Percentiles rank a stretch among this genome's conserved stretches.
Conservation (phyloP, 2,888 invertebrate genomes). For the Lepidocyrtoides sp. region DNA sequence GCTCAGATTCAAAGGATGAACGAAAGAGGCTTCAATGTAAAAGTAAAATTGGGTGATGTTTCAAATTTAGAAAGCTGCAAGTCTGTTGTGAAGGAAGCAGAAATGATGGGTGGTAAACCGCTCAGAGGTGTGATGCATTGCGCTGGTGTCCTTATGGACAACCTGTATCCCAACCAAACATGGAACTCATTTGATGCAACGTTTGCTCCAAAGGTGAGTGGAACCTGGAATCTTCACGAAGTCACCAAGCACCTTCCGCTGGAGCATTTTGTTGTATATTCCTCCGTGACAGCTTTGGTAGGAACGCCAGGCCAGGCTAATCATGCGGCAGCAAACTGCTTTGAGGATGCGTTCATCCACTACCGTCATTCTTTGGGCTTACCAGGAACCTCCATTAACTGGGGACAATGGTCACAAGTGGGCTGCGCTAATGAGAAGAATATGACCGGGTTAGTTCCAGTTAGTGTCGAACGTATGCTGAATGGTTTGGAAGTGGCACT, state of each 20-base stretch:
- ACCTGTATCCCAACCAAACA: conserved; percentile 42
- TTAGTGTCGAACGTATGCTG: conserved; percentile 40
- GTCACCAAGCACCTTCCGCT: conserved; percentile 43
- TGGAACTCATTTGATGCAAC: conserved; percentile 54
- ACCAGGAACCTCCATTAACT: conserved; percentile 65
- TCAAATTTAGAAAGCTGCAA: conserved; percentile 50
- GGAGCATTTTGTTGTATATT: conserved; percentile 71
- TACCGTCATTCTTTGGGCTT: conserved; percentile 58
- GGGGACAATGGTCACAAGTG: conserved; percentile 75
- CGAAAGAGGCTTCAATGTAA: conserved; percentile 14
- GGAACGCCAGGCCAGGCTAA: conserved; percentile 39
- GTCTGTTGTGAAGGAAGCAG: neutral
- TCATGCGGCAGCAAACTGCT: conserved; percentile 42
- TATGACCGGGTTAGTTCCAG: conserved; percentile 49
- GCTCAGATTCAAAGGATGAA: conserved; percentile 40
- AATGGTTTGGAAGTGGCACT: conserved; percentile 36
- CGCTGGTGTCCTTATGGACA: conserved; percentile 63
- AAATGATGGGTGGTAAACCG: conserved; percentile 25
- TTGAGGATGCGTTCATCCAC: conserved; percentile 60
- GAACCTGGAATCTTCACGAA: conserved; percentile 74
- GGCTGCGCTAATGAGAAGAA: conserved; percentile 66
- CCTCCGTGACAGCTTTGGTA: conserved; percentile 10
- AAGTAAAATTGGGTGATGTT: conserved; percentile 25
- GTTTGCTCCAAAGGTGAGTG: conserved; percentile 67
- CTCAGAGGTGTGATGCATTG: conserved; percentile 74